Evolutionary conservation across 1,140 invertebrate genomes (phyloP), one percentile per base, ranked within the genome.

Genomic region (Drosophila bocki): DNA sequence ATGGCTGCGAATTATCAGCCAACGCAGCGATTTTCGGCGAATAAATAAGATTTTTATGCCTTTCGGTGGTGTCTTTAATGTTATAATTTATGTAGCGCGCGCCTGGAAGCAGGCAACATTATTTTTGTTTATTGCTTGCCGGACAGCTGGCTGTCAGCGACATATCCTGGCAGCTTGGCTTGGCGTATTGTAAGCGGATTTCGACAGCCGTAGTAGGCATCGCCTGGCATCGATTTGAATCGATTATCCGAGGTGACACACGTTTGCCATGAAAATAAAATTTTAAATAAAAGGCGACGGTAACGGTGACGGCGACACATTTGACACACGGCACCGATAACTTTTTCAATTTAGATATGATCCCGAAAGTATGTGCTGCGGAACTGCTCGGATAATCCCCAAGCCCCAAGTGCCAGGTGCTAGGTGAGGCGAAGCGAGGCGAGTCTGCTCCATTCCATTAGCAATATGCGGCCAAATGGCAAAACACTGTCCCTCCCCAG

Each of bases 71-170:
- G 77, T 78, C 62, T 78, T 83, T 81, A 84, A 81, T 83, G 80
- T 65, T 78, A 84, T 87, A 84, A 90, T 88, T 87, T 87, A 87
- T 88, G 80, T 71, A 67, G 69, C 68, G 44, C 58, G 35, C 58
- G 70, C 79, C 79, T 62, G 37, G 32, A 83, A 74, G 77, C 81
- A 37, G 54, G 62, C 39, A 17, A 64, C 74, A 83, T 87, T 78
- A 80, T 84, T 78, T 75, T 71, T 72, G 76, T 87, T 86, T 86
- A 86, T 82, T 88, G 71, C 75, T 51, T 47, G 50, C 44, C 65
- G 35, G 54, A 76, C 84, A 80, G 72, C 33, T 63, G 57, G 63
- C 71, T 87, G 83, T 87, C 83, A 87, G 22, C 83, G 67, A 50
- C 42, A 68, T 44, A 45, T 54, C 35, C 13, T 37, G 15, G 35